Conservation (phyloP, 1,140 invertebrate species). For the Thaumatotibia leucotreta region DNA sequence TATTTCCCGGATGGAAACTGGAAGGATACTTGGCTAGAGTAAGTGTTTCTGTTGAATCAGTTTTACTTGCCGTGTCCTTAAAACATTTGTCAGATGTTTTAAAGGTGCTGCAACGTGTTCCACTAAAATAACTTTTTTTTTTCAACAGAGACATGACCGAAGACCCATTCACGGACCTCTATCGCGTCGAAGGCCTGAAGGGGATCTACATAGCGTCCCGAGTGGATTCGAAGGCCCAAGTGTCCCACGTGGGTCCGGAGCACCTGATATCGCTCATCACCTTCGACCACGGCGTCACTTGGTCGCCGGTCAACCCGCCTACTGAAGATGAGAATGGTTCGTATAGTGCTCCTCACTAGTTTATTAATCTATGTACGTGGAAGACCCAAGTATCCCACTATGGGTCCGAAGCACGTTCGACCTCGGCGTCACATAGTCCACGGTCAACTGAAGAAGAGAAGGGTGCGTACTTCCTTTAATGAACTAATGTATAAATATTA, state of each 20-base stretch:
- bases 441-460: constrained; percentile 68
- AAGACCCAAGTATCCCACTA: constrained; percentile 64
- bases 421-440: constrained; percentile 89
- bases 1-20: constrained; percentile 89
- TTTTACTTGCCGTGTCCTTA: too few species aligned
- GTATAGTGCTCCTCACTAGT: too few species aligned
- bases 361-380: background rate
- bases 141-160: constrained; percentile 84
- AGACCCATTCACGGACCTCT: constrained; percentile 91
- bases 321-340: constrained; percentile 77
- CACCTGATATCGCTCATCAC: constrained; percentile 89
- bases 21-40: constrained; percentile 90
- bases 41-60: constrained; percentile 66
- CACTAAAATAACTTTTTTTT: background rate
- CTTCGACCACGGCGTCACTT: constrained; percentile 91
- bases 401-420: constrained; percentile 90
- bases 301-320: constrained; percentile 85
- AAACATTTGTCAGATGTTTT: too few species aligned
- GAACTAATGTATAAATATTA: too few species aligned
- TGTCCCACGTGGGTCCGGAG: constrained; percentile 81
- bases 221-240: constrained; percentile 77
- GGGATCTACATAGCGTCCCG: constrained; percentile 95
- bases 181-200: constrained; percentile 89
- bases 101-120: too few species aligned
- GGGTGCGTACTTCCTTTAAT: too few species aligned